Evolutionary conservation across 1,140 invertebrate species (phyloP).

Genomic region (Nylanderia fulva): DNA sequence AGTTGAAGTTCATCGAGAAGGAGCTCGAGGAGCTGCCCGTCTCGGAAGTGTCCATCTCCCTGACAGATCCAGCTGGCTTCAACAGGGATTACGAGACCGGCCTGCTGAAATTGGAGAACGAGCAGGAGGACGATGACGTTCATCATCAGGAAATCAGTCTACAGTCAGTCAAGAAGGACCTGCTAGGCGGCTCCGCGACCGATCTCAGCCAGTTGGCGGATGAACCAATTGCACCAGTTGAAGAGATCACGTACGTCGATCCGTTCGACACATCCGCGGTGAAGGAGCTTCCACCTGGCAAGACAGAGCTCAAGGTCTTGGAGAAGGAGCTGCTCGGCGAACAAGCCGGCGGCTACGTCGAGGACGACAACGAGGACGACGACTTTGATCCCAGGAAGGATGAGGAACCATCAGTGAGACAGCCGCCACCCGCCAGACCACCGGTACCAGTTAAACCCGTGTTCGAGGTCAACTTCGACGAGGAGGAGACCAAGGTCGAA

Average conservation of each 20-base stretch:
- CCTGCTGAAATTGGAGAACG: slow-evolving; percentile 66
- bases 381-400: slow-evolving; percentile 92
- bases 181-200: slow-evolving; percentile 91
- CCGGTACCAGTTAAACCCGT: slow-evolving; percentile 21
- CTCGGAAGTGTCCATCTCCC: slow-evolving; percentile 81
- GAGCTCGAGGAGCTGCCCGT: slow-evolving; percentile 86
- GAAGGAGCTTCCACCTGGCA: slow-evolving; percentile 90
- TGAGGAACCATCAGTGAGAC: slow-evolving; percentile 65
- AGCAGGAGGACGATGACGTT: too few species aligned
- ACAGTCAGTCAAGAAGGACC: slow-evolving; percentile 84
- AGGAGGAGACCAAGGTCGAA: slow-evolving; percentile 84
- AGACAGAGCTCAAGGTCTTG: slow-evolving; percentile 91
- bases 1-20: slow-evolving; percentile 88
- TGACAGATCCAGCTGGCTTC: slow-evolving; percentile 84
- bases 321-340: slow-evolving; percentile 91
- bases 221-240: slow-evolving; percentile 89
- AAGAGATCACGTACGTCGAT: slow-evolving; percentile 89
- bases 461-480: slow-evolving; percentile 66
- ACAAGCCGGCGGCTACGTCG: slow-evolving; percentile 48
- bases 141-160: too few species aligned
- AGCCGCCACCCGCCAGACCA: slow-evolving; percentile 56
- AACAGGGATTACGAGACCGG: slow-evolving; percentile 86
- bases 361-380: slow-evolving; percentile 59
- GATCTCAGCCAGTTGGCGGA: slow-evolving; percentile 91
- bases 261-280: slow-evolving; percentile 94